Percentiles rank a stretch among this genome's conserved stretches.
Evolutionary conservation across 1,140 invertebrate genomes (phyloP).

Genomic region (Brachionus rubens): DNA sequence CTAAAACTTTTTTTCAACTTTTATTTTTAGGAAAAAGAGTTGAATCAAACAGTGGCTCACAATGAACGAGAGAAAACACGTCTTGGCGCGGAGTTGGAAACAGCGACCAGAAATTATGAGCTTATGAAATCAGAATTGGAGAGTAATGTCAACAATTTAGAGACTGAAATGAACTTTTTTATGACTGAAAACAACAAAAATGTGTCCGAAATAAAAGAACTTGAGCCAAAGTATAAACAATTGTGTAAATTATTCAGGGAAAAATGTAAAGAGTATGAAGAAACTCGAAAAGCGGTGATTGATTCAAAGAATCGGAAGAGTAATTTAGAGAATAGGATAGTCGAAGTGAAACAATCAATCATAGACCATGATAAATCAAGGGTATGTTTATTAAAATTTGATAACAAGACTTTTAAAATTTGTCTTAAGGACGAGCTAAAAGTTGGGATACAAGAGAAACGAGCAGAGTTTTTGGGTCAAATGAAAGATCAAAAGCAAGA

Average conservation of each 20-base stretch:
- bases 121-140: constrained; percentile 14
- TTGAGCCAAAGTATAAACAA: neutral
- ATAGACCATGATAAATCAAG: constrained; percentile 15
- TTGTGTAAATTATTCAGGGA: neutral
- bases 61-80: constrained; percentile 25
- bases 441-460: neutral
- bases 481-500: neutral
- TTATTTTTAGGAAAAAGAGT: neutral
- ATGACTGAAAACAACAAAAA: constrained; percentile 24
- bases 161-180: constrained; percentile 5
- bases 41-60: neutral
- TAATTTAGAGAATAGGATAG: neutral
- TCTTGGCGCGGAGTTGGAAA: neutral
- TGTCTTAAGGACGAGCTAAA: neutral
- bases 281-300: neutral
- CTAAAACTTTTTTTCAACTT: neutral
- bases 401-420: neutral
- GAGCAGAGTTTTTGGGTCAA: neutral
- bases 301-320: neutral
- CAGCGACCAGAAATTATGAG: neutral
- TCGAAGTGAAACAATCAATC: neutral
- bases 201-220: neutral
- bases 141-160: neutral
- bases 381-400: neutral
- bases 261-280: constrained; percentile 24